These are phyloP conservation scores for Cyrtonyx montezumae DNA, from an alignment of 2,113 vertebrate genomes.

Conservation along the genomic window DNA sequence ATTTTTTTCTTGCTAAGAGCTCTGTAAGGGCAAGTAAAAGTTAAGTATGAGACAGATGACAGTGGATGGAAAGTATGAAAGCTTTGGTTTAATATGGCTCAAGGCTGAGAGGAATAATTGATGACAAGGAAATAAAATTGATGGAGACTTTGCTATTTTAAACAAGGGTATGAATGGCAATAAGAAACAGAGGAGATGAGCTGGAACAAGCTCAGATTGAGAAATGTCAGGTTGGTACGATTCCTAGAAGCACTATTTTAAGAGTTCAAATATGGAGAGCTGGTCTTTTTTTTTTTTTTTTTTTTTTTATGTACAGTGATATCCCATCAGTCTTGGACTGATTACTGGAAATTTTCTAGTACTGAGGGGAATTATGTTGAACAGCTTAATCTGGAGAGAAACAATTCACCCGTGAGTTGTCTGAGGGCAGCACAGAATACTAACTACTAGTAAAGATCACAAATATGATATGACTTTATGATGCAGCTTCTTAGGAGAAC, in stretches of 20 bases:
- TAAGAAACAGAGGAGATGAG: conserved; percentile 43
- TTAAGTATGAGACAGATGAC: conserved; percentile 5
- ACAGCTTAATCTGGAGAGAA: neutral
- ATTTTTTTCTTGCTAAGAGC: neutral
- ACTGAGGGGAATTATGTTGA: neutral
- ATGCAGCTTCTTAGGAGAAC: neutral
- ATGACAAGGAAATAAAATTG: conserved; percentile 57
- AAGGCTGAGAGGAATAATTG: conserved; percentile 38
- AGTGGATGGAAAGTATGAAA: conserved; percentile 55
- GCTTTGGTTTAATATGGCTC: conserved; percentile 35
- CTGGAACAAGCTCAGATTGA: conserved; percentile 32
- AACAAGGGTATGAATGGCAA: conserved; percentile 38
- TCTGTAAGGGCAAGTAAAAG: conserved; percentile 3
- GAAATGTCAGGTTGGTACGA: neutral
- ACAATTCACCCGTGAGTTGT: neutral
- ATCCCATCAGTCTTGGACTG: neutral
- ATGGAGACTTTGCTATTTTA: conserved; percentile 50
- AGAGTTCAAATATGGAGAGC: neutral
- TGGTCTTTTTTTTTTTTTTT: neutral
- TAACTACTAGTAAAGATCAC: neutral
- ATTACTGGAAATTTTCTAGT: neutral
- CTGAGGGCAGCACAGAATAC: neutral
- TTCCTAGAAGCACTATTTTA: neutral
- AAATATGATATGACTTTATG: neutral
- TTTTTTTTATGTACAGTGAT: neutral